Evolutionary conservation across 2,888 invertebrate genomes (phyloP), one percentile per base, ranked within the genome.

Genomic region (Drosophila setosimentum): DNA sequence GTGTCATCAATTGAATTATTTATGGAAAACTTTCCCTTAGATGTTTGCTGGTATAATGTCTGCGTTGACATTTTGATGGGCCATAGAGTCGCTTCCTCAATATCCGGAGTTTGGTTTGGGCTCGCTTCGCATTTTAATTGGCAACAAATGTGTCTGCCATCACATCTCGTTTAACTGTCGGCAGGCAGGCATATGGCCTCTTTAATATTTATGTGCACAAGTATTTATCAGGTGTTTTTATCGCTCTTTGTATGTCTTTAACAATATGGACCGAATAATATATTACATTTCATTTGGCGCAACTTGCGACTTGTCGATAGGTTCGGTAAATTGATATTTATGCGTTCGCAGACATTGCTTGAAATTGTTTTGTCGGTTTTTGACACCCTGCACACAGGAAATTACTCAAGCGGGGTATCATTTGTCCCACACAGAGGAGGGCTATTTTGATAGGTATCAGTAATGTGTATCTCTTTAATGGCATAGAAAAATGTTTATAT

Each of bases 301-400:
- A 45, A 48, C 61, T 37, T 50, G 29, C 51, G 50, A 64, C 53
- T 70, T 77, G 73, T 73, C 77, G 64, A 80, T 80, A 67, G 77
- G 11, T 54, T 66, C 65, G 37, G 60, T 50, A 80, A 79, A 79
- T 80, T 79, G 81, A 77, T 73, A 79, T 79, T 79, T 80, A 79
- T 80, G 67, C 64, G 77, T 40, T 35, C 29, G 29, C 48, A 42
- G 68, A 49, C 40, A 29, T 48, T 61, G 42, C 30, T 40, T 27
- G 18, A 32, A 73, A 75, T 74, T 64, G 60, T 60, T 74, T 55
- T 32, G 42, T 16, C 21, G 35, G 16, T 53, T 60, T 13, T 11
- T 11, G 7, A 49, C 65, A 65, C 72, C 68, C 76, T 72, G 42
- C 32, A 11, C 35, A 30, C n/a, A 10, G n/a, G 10, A 16, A 30